Evolutionary conservation across 2,888 invertebrate species (phyloP), one percentile per base, ranked within the genome.

Genomic region (Lissocephala sabroskyi): DNA sequence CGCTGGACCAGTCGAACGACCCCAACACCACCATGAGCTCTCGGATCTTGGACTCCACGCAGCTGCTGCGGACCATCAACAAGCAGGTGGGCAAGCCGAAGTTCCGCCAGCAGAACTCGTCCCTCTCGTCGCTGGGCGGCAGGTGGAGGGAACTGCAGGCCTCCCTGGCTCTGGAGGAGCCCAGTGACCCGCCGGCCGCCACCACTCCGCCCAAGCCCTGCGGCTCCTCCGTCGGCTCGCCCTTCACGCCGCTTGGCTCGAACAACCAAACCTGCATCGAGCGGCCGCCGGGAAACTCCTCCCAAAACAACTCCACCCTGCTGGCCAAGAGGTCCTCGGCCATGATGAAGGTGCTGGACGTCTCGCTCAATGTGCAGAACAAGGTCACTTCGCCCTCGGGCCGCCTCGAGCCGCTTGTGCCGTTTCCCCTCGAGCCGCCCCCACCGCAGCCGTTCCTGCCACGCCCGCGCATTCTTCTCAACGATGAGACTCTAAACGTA

Each of bases 301-400:
- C 49, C 5, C 16, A 41, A 3, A 59, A 51, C 37, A 56, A 13
- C 19, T 60, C 62, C 10, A n/a, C 30, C 0, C 13, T 75, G 18
- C 55, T 59, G 48, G 37, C 59, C 2, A 77, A 70, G 30, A 79
- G 68, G 33, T 58, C 62, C 4, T 65, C 73, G 2, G 82, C 81
- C 0, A 53, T 82, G 7, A 65, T 76, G 37, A 83, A 82, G 49
- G 75, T 82, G 0, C 53, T 82, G 35, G 77, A 79, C 17, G 74
- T 74, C 11, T 80, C 80, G 0, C 37, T 80, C 1, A 79, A 83
- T 52, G 73, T 80, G 3, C 62, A 77, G 0, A 82, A 81, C 62
- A 58, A 81, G 0, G 82, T 81, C 49, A 84, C 82, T 10, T 83
- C 83, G 39, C 84, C 84, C 0, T 84, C 84, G 2, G 83, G 83